Conservation (phyloP, 1,140 invertebrate species). For the Parasteatoda tepidariorum region DNA sequence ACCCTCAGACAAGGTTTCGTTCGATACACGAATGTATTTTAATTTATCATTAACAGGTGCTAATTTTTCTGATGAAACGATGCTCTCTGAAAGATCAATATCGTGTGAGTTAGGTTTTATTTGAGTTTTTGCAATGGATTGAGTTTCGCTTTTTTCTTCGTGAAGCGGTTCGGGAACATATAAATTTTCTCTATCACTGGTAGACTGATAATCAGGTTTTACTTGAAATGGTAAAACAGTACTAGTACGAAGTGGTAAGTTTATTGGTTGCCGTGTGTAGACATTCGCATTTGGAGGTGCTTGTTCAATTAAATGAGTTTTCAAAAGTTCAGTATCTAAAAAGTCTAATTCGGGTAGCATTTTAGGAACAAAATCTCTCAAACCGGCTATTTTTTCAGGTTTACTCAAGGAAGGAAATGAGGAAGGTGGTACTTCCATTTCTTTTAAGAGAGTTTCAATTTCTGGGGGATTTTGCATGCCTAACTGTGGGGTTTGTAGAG, state of each 20-base stretch:
- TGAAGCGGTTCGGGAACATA: background rate
- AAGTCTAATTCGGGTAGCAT: background rate
- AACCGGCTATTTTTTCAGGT: background rate
- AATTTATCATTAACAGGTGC: constrained; percentile 3
- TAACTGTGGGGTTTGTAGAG: background rate
- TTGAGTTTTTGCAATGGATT: too few relatives aligned
- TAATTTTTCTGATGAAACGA: background rate
- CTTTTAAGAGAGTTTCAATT: background rate
- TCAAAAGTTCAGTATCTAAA: background rate
- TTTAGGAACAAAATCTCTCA: background rate
- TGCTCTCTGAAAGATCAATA: background rate
- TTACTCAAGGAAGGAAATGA: background rate
- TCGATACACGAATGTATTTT: background rate
- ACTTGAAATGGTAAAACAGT: too few relatives aligned
- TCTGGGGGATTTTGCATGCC: background rate
- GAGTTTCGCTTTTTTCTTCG: too few relatives aligned
- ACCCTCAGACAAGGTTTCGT: constrained; percentile 1
- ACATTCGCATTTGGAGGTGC: background rate
- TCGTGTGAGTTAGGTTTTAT: background rate
- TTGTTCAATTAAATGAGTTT: background rate
- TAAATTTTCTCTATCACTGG: background rate
- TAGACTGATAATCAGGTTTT: too few relatives aligned
- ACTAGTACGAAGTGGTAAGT: too few relatives aligned
- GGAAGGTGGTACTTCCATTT: background rate
- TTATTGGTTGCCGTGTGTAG: background rate